Base-by-base conservation (phyloP, 2,113 vertebrate genomes). In the Datnioides undecimradiatus region DNA sequence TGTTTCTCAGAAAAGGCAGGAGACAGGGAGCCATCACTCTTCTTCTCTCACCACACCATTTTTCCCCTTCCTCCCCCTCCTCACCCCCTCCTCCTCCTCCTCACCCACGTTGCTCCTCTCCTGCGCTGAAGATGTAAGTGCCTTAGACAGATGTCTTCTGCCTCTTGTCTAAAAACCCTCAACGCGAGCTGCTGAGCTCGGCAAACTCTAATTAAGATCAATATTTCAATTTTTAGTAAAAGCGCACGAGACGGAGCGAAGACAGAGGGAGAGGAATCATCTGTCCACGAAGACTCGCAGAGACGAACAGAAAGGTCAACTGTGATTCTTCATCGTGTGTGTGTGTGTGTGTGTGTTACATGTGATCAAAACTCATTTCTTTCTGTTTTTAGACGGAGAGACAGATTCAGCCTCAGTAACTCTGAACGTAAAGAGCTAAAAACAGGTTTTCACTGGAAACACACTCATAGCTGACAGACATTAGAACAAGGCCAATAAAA, bases 171-270 rank as follows among this genome's bases (percentile, higher is more conserved):
- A 76, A 94, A 94, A 92, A 90, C 85, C 89, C 90, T 92, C 92
- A 93, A 85, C 83, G 75, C 55, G 70, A 92, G 88, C 90, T 95
- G 95, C 95, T 95, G 94, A 95, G 93, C 93, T 95, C 91, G 82
- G 93, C 94, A 95, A 91, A 94, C 91, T 94, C 91, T 95, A 95
- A 95, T 95, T 95, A 95, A 95, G 94, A 95, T 95, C 94, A 95
- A 95, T 95, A 95, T 95, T 95, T 95, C 94, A 93, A 93, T 94
- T 93, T 93, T 95, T 95, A 93, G 91, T 94, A 93, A 94, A 94
- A 93, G 89, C 83, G 88, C 80, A 72, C 25, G 38, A 88, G 92
- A 88, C 83, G 77, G 88, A 81, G 89, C 38, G 87, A 80, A 90
- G 87, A 85, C 79, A 25, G 66, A 71, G 52, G 80, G 79, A 87